Conservation (phyloP, 1,140 invertebrate genomes). For the Solenopsis fugax region DNA sequence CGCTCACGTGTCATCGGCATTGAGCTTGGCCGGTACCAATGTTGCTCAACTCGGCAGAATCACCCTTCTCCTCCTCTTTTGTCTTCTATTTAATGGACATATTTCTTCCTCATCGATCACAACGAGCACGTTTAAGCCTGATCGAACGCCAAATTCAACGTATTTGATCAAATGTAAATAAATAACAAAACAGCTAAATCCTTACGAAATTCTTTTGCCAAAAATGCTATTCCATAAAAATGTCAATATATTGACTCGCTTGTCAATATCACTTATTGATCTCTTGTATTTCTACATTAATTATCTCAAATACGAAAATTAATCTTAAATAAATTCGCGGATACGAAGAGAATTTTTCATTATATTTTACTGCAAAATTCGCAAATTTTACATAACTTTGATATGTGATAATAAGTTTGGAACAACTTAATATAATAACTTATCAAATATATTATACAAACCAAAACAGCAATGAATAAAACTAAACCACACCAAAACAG, state of each 20-base stretch:
- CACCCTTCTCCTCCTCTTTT: slow-evolving; percentile 24
- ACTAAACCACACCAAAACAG: too few species aligned
- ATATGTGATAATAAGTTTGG: too few species aligned
- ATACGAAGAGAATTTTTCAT: not conserved
- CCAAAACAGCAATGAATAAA: too few species aligned
- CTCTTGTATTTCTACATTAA: not conserved
- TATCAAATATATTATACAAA: too few species aligned
- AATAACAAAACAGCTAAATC: slow-evolving; percentile 15
- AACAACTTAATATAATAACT: too few species aligned
- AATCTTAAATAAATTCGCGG: not conserved
- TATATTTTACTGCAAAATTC: not conserved
- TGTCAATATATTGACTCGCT: not conserved
- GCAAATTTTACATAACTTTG: too few species aligned
- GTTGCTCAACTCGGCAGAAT: slow-evolving; percentile 76
- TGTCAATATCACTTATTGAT: not conserved
- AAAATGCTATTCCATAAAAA: not conserved
- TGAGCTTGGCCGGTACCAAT: slow-evolving; percentile 69
- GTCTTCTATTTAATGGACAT: slow-evolving; percentile 77
- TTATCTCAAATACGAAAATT: not conserved
- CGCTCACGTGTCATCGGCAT: slow-evolving; percentile 80
- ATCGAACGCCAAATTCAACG: slow-evolving; percentile 71
- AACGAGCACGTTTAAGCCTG: slow-evolving; percentile 32
- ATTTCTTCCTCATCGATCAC: slow-evolving; percentile 76
- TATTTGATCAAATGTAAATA: slow-evolving; percentile 75
- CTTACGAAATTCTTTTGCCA: not conserved